Evolutionary conservation across 2,888 invertebrate genomes (phyloP), one percentile per base, ranked within the genome.

Genomic region (Helicoverpa assulta): DNA sequence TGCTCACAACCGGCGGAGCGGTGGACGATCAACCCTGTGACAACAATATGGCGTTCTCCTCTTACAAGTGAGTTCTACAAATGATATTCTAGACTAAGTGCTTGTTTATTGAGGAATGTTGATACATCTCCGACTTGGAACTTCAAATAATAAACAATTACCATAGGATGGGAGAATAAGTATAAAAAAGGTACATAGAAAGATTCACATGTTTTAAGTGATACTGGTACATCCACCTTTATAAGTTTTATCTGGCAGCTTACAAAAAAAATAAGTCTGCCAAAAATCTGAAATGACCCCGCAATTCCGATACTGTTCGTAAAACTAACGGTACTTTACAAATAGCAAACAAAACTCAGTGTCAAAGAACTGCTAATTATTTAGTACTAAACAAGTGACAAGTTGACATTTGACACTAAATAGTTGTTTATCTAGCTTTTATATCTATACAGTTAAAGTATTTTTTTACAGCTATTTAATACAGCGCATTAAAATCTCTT

Each of bases 1-100:
- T 95, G 95, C 94, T 95, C 83, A 95, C 95, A 81, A 91, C 93
- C 78, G 91, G 89, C 74, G 94, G 94, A 80, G 86, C 89, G 70
- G 91, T 92, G 81, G 95, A 95, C 80, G 95, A 95, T 80, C 95
- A 95, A 87, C 86, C 92, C 85, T 94, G 93, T 86, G 91, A 95
- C 83, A 91, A 87, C 83, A 95, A 92, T 82, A 95, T 95, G 95
- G 93, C 95, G 81, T 95, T 94, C 85, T 92, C 95, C 74, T 92
- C 94, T 71, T 95, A 95, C 76, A 95, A 94, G 95, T 95, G 70
- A 94, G 95, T 94, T 54, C 5, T 50, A 62, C 33, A 57, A 65
- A 80, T 80, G 47, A 8, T 77, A 80, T 80, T 76, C 77, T 63
- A 70, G 14, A n/a, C 16, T 63, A 80, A 76, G 62, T 76, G 71